A percentile compares a stretch with the other conserved stretches of the same genome.
These are phyloP conservation scores for Rattus rattus DNA, from an alignment of 2,113 vertebrate genomes.

Conservation along the genomic window DNA sequence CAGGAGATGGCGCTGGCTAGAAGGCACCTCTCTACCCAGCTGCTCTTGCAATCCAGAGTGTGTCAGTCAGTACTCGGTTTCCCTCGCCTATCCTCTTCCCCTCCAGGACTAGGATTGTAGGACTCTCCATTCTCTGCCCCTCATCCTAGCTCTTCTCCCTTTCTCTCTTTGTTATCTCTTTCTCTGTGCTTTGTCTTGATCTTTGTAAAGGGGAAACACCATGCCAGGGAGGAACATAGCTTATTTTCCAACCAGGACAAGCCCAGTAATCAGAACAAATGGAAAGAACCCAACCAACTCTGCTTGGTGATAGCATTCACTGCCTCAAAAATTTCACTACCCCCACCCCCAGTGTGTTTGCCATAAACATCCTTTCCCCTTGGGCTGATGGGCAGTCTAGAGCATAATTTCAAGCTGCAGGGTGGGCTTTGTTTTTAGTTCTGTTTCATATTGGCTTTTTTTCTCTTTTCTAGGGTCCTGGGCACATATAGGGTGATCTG, in stretches of 20 bases:
- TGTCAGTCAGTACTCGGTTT: neutral
- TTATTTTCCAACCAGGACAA: neutral
- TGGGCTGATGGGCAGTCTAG: neutral
- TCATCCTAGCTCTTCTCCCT: neutral
- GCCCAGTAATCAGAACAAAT: neutral
- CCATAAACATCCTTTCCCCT: neutral
- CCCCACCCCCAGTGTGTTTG: accelerated
- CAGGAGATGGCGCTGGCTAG: neutral
- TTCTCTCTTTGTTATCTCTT: neutral
- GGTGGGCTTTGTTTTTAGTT: neutral
- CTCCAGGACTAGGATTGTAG: neutral
- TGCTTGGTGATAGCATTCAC: neutral
- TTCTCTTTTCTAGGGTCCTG: neutral
- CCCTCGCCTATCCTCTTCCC: too few relatives aligned
- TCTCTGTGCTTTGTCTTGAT: neutral
- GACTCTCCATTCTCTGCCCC: neutral
- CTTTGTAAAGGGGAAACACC: neutral
- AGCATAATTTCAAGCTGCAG: neutral
- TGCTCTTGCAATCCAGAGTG: neutral
- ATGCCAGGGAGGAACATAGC: neutral
- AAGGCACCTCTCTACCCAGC: neutral
- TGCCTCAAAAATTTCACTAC: neutral
- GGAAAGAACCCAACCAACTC: neutral
- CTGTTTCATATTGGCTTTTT: neutral
- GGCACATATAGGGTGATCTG: neutral